These are phyloP conservation scores for Falco biarmicus DNA, from an alignment of 2,797 vertebrate species.

Conservation along the genomic window DNA sequence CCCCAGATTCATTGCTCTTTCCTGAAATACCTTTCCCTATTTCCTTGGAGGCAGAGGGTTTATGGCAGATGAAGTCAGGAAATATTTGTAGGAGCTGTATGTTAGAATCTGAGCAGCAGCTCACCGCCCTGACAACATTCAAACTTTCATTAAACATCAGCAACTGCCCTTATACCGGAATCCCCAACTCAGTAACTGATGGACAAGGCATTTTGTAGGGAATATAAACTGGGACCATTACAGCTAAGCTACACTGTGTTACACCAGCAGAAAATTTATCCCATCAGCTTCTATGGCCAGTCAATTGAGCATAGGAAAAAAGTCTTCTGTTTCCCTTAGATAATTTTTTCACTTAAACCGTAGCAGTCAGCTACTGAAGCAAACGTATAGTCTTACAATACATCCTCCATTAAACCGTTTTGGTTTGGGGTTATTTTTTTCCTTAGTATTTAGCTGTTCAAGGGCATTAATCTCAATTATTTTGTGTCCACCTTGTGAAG, in stretches of 20 bases:
- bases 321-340: background rate
- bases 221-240: background rate
- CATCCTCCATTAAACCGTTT: background rate
- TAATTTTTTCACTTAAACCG: background rate
- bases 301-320: background rate
- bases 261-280: background rate
- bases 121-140: background rate
- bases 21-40: background rate
- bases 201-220: background rate
- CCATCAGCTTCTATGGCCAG: accelerated
- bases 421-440: background rate
- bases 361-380: background rate
- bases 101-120: background rate
- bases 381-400: background rate
- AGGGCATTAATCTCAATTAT: background rate
- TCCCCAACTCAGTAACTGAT: background rate
- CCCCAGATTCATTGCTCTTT: constrained; percentile 23
- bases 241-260: background rate
- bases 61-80: background rate
- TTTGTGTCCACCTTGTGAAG: background rate
- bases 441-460: background rate
- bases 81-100: background rate
- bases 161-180: background rate
- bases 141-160: background rate
- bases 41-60: background rate